phyloP scores from a whole-genome alignment of 92 coral and sea anemone species.

The Nematostella vectensis region DNA sequence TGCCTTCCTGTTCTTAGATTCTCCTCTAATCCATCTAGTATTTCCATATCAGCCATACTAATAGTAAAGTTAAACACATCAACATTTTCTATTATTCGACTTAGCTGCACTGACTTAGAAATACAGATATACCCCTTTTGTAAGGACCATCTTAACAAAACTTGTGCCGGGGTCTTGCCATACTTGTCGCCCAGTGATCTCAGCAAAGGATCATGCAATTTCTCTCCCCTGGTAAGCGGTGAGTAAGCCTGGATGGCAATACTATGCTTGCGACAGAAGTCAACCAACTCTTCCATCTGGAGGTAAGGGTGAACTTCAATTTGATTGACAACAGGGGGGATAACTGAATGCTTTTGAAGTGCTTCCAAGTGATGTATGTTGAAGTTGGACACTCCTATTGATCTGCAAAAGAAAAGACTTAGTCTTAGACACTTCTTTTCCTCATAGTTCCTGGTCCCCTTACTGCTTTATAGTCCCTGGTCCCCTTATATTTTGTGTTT shows the following conservation, averaged over 20 bases:
- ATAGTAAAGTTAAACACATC: conserved; percentile 71
- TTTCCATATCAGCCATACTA: conserved; percentile 43
- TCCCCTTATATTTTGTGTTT: no score
- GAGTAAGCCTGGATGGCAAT: conserved; percentile 92
- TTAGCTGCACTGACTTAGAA: conserved; percentile 64
- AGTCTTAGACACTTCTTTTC: no score
- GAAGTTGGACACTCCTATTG: conserved; percentile 98
- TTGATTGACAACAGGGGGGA: conserved; percentile 85
- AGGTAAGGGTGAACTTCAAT: conserved; percentile 92
- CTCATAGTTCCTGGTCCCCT: no score
- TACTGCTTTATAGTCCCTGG: no score
- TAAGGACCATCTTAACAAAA: conserved; percentile 77
- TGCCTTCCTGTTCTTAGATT: conserved; percentile 83
- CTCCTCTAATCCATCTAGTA: conserved; percentile 72
- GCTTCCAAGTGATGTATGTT: conserved; percentile 87
- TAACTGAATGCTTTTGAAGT: conserved; percentile 51
- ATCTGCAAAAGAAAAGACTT: no score
- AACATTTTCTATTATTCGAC: conserved; percentile 73
- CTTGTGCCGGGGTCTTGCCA: conserved; percentile 61
- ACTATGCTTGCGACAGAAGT: conserved; percentile 57
- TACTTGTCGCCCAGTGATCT: conserved; percentile 39
- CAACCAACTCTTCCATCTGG: conserved; percentile 58
- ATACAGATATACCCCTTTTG: conserved; percentile 78
- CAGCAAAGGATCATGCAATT: conserved; percentile 58
- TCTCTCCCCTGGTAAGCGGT: conserved; percentile 82